Evolutionary conservation across 2,797 vertebrate species (phyloP).

Genomic region (Chiroxiphia lanceolata): DNA sequence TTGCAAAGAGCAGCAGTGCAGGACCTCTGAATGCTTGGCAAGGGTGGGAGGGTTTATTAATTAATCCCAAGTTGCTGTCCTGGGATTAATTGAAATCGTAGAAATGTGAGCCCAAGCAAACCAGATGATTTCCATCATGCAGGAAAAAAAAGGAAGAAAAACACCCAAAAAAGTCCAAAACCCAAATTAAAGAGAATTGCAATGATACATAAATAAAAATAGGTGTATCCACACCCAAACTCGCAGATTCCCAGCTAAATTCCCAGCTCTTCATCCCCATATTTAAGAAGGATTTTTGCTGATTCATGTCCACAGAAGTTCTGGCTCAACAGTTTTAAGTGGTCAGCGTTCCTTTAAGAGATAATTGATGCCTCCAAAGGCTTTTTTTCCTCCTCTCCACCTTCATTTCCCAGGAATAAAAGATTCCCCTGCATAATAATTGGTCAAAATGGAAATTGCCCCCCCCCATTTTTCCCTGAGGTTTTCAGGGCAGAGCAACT

Average conservation of each 20-base stretch:
- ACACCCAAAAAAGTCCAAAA: background rate
- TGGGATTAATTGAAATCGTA: background rate
- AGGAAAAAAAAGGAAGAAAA: background rate
- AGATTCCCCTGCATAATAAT: constrained; percentile 28
- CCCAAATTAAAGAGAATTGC: background rate
- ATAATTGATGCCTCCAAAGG: background rate
- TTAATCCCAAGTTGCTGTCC: background rate
- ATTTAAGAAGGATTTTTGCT: background rate
- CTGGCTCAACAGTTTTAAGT: background rate
- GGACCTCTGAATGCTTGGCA: background rate
- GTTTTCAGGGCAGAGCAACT: constrained; percentile 43
- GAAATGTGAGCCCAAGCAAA: background rate
- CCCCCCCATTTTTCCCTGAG: background rate
- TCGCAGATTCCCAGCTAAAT: background rate
- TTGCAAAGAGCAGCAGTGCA: background rate
- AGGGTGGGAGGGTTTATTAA: background rate
- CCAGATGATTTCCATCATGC: background rate
- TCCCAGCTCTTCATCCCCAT: background rate
- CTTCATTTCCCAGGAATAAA: constrained; percentile 6
- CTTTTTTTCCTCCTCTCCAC: background rate
- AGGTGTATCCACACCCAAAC: fast-evolving
- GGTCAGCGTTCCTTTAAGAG: background rate
- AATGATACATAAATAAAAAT: background rate
- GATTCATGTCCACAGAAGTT: background rate
- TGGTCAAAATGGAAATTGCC: constrained; percentile 35